Evolutionary conservation across 1,140 invertebrate species (phyloP).

Genomic region (Nixonia krombeini): DNA sequence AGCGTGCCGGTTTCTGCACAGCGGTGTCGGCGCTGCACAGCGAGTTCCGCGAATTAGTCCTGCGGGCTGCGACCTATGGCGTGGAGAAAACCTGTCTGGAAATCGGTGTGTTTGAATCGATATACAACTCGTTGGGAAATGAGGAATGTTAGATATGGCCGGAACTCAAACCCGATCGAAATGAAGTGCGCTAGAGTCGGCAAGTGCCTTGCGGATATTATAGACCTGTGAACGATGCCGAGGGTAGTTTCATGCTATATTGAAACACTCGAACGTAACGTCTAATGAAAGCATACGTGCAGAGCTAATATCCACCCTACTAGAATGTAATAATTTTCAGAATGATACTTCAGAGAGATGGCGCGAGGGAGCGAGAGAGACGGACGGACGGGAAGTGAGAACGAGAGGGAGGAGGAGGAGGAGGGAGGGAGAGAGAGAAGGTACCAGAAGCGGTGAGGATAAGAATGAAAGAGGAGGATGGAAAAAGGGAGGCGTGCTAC

Average conservation of each 20-base stretch:
- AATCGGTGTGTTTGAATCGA: too few relatives aligned
- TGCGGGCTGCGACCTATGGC: constrained; percentile 8
- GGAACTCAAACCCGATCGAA: constrained; percentile 61
- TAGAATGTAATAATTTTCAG: constrained; percentile 70
- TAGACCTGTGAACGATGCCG: constrained; percentile 59
- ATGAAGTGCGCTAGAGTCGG: constrained; percentile 65
- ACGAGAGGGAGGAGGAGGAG: background rate
- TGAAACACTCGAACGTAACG: constrained; percentile 70
- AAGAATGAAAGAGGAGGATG: constrained; percentile 28
- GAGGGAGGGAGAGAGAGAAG: constrained; percentile 7
- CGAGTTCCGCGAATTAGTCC: background rate
- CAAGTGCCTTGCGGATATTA: constrained; percentile 60
- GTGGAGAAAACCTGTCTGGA: constrained; percentile 36
- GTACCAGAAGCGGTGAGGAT: constrained; percentile 23
- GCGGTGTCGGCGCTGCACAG: too few relatives aligned
- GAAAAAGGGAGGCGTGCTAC: constrained; percentile 8
- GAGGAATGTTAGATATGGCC: constrained; percentile 65
- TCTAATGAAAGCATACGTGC: constrained; percentile 70
- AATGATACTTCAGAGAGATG: constrained; percentile 60
- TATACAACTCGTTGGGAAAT: constrained; percentile 47
- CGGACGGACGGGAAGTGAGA: constrained; percentile 20
- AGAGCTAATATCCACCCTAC: constrained; percentile 63
- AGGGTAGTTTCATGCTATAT: constrained; percentile 59
- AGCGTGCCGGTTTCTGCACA: too few relatives aligned
- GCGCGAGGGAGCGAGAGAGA: constrained; percentile 25